Evolutionary conservation across 2,888 invertebrate genomes (phyloP).

Genomic region (Pyrochroa serraticornis): DNA sequence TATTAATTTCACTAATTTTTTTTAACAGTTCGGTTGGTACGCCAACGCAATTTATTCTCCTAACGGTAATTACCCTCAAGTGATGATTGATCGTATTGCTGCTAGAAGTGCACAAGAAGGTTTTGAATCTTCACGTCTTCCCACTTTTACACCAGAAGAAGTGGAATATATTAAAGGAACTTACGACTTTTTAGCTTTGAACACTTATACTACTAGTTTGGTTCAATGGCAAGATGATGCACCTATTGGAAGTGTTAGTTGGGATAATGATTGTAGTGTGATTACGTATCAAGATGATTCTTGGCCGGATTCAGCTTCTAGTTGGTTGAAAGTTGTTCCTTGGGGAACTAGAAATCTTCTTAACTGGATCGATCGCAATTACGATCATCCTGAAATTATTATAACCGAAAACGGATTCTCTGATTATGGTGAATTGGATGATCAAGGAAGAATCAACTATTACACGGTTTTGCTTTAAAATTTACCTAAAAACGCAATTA

Average conservation of each 20-base stretch:
- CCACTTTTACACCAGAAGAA: constrained; percentile 66
- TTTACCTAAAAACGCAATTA: background rate
- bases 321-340: constrained; percentile 48
- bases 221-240: constrained; percentile 38
- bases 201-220: constrained; percentile 71
- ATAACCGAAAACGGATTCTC: constrained; percentile 66
- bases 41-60: constrained; percentile 62
- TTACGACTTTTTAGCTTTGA: constrained; percentile 77
- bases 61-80: constrained; percentile 68
- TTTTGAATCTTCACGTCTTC: constrained; percentile 66
- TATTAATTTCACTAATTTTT: constrained; percentile 40
- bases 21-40: constrained; percentile 67
- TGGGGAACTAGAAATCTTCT: constrained; percentile 64
- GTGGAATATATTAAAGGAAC: constrained; percentile 66
- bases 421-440: constrained; percentile 58
- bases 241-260: constrained; percentile 17
- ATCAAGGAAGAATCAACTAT: constrained; percentile 59
- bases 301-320: constrained; percentile 26
- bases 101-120: constrained; percentile 58
- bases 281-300: constrained; percentile 23
- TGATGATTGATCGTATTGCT: constrained; percentile 67
- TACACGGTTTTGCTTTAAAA: constrained; percentile 35
- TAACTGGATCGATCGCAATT: constrained; percentile 50
- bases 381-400: constrained; percentile 61
- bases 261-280: constrained; percentile 25